Conservation (phyloP, 2,797 vertebrate species). For the Aulostomus chinensis region DNA sequence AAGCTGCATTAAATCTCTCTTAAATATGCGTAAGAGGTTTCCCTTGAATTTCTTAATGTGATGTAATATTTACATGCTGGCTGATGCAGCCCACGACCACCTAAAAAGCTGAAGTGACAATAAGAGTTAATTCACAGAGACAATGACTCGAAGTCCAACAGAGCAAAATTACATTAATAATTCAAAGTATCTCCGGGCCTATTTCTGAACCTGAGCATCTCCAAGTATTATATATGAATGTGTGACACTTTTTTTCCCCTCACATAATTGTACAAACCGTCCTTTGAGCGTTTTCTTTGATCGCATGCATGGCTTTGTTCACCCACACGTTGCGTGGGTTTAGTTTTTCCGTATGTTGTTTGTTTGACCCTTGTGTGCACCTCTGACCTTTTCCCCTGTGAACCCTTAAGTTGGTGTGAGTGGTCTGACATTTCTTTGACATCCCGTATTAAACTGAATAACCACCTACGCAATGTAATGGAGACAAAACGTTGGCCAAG, state of each 20-base stretch:
- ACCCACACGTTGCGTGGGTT: neutral
- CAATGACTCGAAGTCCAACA: constrained; percentile 13
- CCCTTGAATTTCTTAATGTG: constrained; percentile 18
- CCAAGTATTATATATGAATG: too few species aligned
- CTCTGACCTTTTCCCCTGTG: constrained; percentile 37
- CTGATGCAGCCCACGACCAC: constrained; percentile 8
- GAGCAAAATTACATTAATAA: constrained; percentile 27
- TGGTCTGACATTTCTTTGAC: constrained; percentile 45
- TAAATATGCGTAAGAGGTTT: constrained; percentile 9
- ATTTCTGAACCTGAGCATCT: constrained; percentile 12
- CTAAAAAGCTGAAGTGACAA: constrained; percentile 9
- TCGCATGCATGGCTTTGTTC: neutral
- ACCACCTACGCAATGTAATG: too few species aligned
- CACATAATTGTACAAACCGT: neutral
- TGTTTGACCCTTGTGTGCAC: neutral
- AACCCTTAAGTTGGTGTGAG: constrained; percentile 36
- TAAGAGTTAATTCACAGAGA: constrained; percentile 14
- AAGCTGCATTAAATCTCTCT: constrained; percentile 37
- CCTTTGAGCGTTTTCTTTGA: constrained; percentile 6
- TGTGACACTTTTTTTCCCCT: constrained; percentile 1
- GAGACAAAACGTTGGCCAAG: constrained; percentile 26
- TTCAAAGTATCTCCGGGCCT: constrained; percentile 20
- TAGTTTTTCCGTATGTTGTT: too few species aligned
- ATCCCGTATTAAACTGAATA: constrained; percentile 27
- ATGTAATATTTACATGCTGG: constrained; percentile 42